These are phyloP conservation scores for Cotesia chilonis DNA, from an alignment of 1,140 invertebrate genomes.

Conservation along the genomic window DNA sequence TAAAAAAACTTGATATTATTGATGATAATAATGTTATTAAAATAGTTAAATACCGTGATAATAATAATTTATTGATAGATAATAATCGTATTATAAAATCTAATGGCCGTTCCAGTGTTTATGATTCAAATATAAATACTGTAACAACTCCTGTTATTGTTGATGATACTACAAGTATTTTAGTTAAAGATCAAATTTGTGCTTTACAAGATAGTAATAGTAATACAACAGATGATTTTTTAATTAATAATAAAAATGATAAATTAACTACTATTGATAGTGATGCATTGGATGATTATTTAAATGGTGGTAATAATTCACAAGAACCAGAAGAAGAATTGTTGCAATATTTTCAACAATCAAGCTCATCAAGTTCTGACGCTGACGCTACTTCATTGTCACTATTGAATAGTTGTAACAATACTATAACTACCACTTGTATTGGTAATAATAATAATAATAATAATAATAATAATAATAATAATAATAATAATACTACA, in stretches of 20 bases:
- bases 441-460: too few relatives aligned
- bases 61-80: too few relatives aligned
- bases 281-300: conserved; percentile 80
- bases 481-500: too few relatives aligned
- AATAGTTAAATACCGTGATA: too few relatives aligned
- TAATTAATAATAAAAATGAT: conserved; percentile 44
- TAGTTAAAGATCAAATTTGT: conserved; percentile 51
- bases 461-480: too few relatives aligned
- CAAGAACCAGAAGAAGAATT: conserved; percentile 83
- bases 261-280: conserved; percentile 76
- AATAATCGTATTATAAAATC: conserved; percentile 38
- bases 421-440: too few relatives aligned
- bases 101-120: conserved; percentile 46
- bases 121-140: conserved; percentile 38
- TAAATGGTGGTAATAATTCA: conserved; percentile 77
- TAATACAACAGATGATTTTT: conserved; percentile 34
- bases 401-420: background rate
- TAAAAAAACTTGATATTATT: conserved; percentile 19
- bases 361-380: conserved; percentile 59
- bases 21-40: too few relatives aligned
- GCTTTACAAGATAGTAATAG: conserved; percentile 45
- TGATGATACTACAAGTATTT: conserved; percentile 36
- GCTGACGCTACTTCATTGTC: conserved; percentile 40
- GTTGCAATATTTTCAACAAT: conserved; percentile 79
- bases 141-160: background rate